phyloP scores from a whole-genome alignment of 2,113 vertebrate species.

The Castor canadensis region DNA sequence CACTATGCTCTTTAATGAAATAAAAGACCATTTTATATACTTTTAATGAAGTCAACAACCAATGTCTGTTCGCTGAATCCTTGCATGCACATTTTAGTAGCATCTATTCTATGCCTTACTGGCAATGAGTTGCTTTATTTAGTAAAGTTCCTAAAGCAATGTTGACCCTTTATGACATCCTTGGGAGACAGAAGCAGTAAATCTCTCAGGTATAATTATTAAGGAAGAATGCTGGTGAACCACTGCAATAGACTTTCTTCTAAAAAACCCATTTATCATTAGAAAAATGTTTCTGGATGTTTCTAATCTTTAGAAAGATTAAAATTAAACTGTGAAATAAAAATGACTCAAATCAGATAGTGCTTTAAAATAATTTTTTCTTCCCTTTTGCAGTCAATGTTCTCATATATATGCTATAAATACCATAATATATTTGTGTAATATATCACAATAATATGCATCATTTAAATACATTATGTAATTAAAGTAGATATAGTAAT shows the following conservation, averaged over 20 bases:
- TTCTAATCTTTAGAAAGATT: slow-evolving; percentile 24
- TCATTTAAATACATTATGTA: not conserved
- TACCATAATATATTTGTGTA: not conserved
- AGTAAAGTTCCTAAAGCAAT: slow-evolving; percentile 39
- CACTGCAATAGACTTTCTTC: slow-evolving; percentile 1
- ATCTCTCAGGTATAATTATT: slow-evolving; percentile 38
- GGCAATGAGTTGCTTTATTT: slow-evolving; percentile 32
- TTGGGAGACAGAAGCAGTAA: slow-evolving; percentile 16
- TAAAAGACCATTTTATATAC: slow-evolving; percentile 15
- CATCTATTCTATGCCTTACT: not conserved
- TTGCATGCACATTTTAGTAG: not conserved
- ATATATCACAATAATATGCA: not conserved
- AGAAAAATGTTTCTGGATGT: not conserved
- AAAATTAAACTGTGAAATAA: slow-evolving; percentile 32
- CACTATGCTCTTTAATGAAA: not conserved
- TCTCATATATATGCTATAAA: not conserved
- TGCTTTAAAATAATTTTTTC: not conserved
- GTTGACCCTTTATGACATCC: not conserved
- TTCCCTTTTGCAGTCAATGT: slow-evolving; percentile 2
- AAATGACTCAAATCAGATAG: not conserved
- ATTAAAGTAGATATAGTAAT: not conserved
- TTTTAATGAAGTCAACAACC: not conserved
- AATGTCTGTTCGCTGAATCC: not conserved
- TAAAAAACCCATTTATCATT: slow-evolving; percentile 31
- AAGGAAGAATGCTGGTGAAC: not conserved